Conservation (phyloP, 2,888 invertebrate species). For the Camptogramma bilineatum region DNA sequence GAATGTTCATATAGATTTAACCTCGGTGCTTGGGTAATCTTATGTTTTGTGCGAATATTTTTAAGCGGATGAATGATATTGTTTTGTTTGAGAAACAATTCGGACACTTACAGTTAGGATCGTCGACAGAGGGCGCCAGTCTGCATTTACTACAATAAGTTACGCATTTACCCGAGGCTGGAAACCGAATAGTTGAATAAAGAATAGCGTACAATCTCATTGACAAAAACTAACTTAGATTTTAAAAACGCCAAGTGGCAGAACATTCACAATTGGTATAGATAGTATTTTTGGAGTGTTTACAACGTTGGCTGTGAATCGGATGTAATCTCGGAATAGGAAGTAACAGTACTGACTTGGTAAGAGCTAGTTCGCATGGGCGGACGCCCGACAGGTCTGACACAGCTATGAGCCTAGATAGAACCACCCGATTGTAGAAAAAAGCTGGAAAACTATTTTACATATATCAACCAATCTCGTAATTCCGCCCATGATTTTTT, state of each 20-base stretch:
- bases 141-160: constrained; percentile 55
- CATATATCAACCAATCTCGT: constrained; percentile 18
- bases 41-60: constrained; percentile 48
- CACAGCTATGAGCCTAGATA: constrained; percentile 5
- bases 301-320: constrained; percentile 75
- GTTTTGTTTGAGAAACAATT: constrained; percentile 21
- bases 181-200: constrained; percentile 15
- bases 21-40: constrained; percentile 70
- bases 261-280: constrained; percentile 31
- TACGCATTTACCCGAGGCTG: constrained; percentile 44
- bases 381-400: constrained; percentile 12
- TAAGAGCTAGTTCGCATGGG: constrained; percentile 27
- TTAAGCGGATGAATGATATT: constrained; percentile 35
- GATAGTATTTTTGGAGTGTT: constrained; percentile 65
- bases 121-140: background rate
- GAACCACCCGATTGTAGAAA: background rate
- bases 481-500: constrained; percentile 40
- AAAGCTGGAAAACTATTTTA: constrained; percentile 15
- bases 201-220: background rate
- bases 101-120: constrained; percentile 1
- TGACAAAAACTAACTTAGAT: constrained; percentile 15
- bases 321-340: constrained; percentile 56
- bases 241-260: constrained; percentile 12
- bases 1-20: constrained; percentile 52
- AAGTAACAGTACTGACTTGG: constrained; percentile 22